phyloP scores from a whole-genome alignment of 2,888 invertebrate species.

The Thera britannica region DNA sequence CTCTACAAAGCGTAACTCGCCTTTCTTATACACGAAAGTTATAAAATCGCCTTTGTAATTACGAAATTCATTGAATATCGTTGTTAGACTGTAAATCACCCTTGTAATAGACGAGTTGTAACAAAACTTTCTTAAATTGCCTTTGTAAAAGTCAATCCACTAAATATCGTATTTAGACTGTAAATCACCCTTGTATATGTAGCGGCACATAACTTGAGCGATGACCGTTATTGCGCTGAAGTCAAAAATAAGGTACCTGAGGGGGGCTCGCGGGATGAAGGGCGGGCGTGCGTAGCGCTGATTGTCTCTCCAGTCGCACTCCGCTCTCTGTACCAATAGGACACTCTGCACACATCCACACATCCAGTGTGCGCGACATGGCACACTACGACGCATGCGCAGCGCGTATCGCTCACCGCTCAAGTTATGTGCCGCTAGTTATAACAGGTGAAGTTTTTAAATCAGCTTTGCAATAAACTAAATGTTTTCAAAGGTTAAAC shows the following conservation, averaged over 20 bases:
- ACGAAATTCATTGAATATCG: not conserved
- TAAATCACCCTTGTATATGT: not conserved
- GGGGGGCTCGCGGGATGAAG: no score
- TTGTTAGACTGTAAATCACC: not conserved
- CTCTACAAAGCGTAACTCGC: slow-evolving; percentile 6
- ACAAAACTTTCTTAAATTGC: not conserved
- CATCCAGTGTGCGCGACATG: no score
- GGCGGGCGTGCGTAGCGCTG: no score
- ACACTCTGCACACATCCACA: no score
- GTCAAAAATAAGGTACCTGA: no score
- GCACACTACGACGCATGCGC: no score
- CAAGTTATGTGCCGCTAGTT: no score
- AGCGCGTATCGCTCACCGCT: no score
- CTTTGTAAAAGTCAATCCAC: not conserved
- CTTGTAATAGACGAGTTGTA: not conserved
- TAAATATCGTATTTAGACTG: not conserved
- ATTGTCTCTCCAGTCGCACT: no score
- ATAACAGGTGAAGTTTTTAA: slow-evolving; percentile 1
- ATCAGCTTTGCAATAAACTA: not conserved
- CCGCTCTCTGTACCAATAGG: no score
- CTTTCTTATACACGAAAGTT: slow-evolving; percentile 6
- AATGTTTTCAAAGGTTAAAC: not conserved
- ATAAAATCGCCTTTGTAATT: slow-evolving; percentile 1
- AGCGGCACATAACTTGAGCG: no score
- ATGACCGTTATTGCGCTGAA: no score